These are phyloP conservation scores for Alosa sapidissima DNA, from an alignment of 2,797 vertebrate genomes.

Conservation along the genomic window DNA sequence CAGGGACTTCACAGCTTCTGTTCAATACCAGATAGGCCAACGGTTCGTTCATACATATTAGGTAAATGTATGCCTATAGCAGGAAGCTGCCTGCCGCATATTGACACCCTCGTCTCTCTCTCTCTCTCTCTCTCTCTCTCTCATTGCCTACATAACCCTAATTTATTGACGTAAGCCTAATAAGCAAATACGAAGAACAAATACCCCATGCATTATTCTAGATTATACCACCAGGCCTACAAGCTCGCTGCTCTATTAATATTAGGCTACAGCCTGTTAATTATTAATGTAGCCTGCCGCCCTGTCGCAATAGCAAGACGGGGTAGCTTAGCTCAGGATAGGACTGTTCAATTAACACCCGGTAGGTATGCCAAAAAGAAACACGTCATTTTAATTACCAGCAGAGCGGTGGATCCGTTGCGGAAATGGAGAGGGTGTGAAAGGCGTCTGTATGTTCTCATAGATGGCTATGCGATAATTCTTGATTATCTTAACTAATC, in stretches of 20 bases:
- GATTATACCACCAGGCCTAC: neutral
- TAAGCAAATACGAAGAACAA: neutral
- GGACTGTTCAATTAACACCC: constrained; percentile 18
- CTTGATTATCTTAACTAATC: too few species aligned
- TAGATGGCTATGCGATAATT: too few species aligned
- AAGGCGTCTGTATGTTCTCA: neutral
- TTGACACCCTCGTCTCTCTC: too few species aligned
- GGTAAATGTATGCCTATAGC: too few species aligned
- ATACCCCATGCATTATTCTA: neutral
- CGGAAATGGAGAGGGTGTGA: neutral
- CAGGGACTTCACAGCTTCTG: too few species aligned
- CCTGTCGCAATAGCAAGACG: neutral
- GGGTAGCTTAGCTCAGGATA: neutral
- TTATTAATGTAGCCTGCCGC: neutral
- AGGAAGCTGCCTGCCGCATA: too few species aligned
- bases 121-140: too few species aligned
- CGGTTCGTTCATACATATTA: too few species aligned
- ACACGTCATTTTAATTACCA: constrained; percentile 11
- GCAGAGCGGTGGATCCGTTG: neutral
- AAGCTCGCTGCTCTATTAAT: neutral
- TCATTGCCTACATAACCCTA: neutral
- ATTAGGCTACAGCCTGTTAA: neutral
- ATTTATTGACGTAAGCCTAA: neutral
- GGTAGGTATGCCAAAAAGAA: constrained; percentile 3
- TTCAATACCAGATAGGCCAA: too few species aligned